Evolutionary conservation across 2,888 invertebrate species (phyloP).

Genomic region (Limnephilus rhombicus): DNA sequence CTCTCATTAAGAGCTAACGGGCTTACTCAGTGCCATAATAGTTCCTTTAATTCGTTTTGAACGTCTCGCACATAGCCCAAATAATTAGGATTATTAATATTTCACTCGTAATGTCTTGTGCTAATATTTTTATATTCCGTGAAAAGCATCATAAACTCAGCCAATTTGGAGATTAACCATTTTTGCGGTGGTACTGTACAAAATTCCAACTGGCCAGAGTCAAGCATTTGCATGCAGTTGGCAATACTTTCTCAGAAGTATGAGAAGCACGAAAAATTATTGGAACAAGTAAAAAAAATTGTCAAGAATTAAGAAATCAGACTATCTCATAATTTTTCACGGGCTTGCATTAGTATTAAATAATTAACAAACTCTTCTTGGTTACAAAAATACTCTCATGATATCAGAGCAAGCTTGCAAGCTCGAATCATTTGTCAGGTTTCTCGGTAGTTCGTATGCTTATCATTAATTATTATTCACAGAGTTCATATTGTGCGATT

Average conservation of each 20-base stretch:
- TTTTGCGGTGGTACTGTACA: not conserved
- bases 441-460: not conserved
- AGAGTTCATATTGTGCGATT: not conserved
- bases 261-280: too few relatives aligned
- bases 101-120: not conserved
- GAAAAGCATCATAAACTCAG: not conserved
- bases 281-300: too few relatives aligned
- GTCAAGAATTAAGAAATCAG: too few relatives aligned
- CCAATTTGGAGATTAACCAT: not conserved
- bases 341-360: too few relatives aligned
- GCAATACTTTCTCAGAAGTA: too few relatives aligned
- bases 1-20: not conserved
- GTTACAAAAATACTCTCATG: too few relatives aligned
- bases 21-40: not conserved
- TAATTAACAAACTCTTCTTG: too few relatives aligned
- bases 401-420: not conserved
- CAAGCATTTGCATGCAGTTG: not conserved
- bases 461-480: not conserved
- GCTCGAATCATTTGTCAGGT: not conserved
- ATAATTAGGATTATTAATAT: not conserved
- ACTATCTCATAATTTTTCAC: too few relatives aligned
- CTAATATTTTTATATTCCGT: not conserved
- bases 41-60: not conserved
- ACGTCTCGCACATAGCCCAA: not conserved
- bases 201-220: not conserved